A percentile compares a stretch with the other conserved stretches of the same genome.
phyloP scores from a whole-genome alignment of 2,113 vertebrate species.

The Phyllostomus hastatus region DNA sequence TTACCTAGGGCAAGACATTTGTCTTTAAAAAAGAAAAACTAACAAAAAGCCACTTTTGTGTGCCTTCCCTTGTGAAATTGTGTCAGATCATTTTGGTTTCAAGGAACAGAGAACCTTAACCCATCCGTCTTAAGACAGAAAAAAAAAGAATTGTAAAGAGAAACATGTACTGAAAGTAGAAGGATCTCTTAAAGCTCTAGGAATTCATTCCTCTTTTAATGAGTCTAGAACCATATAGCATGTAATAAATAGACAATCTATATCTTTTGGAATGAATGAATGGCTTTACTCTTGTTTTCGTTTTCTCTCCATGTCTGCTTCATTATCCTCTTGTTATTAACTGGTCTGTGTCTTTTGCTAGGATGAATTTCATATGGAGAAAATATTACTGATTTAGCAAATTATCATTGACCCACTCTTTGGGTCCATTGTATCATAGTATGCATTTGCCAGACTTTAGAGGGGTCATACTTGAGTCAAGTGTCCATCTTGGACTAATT shows the following conservation, averaged over 20 bases:
- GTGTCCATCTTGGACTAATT: not conserved
- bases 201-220: not conserved
- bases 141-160: not conserved
- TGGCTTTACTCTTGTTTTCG: not conserved
- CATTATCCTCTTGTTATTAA: not conserved
- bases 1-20: slow-evolving; percentile 13
- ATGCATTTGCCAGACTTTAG: not conserved
- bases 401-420: not conserved
- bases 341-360: not conserved
- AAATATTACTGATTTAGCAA: not conserved
- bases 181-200: not conserved
- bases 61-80: not conserved
- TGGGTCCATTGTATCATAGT: not conserved
- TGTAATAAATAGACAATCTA: not conserved
- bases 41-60: not conserved
- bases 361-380: not conserved
- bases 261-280: not conserved
- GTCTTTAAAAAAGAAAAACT: not conserved
- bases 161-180: not conserved
- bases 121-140: not conserved
- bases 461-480: not conserved
- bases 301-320: not conserved
- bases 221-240: not conserved
- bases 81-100: slow-evolving; percentile 25
- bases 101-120: not conserved